phyloP scores from a whole-genome alignment of 2,113 vertebrate genomes.

The Accipiter cooperii region DNA sequence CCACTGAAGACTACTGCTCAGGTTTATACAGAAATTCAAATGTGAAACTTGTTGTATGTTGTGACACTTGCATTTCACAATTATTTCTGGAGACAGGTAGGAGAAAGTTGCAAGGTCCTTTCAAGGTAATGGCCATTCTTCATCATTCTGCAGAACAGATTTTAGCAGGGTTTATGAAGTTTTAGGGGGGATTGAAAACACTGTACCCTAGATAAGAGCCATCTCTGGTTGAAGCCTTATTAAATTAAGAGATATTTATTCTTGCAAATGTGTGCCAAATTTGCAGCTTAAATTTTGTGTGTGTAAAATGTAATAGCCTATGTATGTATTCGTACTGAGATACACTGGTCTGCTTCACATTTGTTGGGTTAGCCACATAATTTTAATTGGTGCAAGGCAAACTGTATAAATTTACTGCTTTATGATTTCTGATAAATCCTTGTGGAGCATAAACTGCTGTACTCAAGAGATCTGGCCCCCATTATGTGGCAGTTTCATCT shows the following conservation, averaged over 20 bases:
- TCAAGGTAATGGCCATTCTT: neutral
- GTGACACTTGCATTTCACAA: neutral
- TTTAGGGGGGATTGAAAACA: neutral
- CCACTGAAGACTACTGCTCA: neutral
- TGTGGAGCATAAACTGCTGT: neutral
- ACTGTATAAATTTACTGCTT: neutral
- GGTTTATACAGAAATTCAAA: neutral
- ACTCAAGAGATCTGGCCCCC: neutral
- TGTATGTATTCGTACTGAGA: neutral
- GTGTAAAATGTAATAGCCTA: neutral
- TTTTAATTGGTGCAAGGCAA: neutral
- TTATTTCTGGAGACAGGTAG: neutral
- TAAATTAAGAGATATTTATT: neutral
- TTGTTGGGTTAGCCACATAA: neutral
- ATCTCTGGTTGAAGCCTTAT: neutral
- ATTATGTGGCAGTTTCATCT: neutral
- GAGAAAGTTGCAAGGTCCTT: neutral
- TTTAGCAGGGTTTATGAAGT: neutral
- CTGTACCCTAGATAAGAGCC: neutral
- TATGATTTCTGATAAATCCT: neutral
- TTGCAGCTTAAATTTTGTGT: neutral
- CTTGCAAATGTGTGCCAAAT: neutral
- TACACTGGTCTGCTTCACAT: neutral
- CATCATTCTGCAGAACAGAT: neutral
- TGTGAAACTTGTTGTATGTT: neutral